Percentiles rank a stretch among this genome's conserved stretches.
These are phyloP conservation scores for Tolmerus cingulatus DNA, from an alignment of 2,888 invertebrate genomes.

Conservation along the genomic window DNA sequence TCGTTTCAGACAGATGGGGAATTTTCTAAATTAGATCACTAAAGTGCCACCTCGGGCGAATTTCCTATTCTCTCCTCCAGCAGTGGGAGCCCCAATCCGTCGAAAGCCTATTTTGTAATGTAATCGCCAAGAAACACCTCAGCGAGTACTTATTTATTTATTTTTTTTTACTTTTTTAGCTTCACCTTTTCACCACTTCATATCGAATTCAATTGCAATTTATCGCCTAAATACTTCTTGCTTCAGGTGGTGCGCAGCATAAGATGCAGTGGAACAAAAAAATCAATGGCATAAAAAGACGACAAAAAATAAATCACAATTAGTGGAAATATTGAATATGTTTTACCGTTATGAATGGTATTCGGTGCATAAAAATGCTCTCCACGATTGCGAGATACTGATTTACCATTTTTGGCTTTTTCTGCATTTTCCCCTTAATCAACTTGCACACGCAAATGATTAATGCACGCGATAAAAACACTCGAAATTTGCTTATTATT, in stretches of 20 bases:
- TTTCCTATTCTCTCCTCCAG: neutral
- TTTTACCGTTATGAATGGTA: constrained; percentile 9
- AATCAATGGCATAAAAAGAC: neutral
- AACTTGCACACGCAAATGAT: constrained; percentile 33
- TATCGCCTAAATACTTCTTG: neutral
- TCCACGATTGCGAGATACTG: neutral
- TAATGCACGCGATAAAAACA: constrained; percentile 35
- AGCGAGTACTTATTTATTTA: neutral
- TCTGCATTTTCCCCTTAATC: neutral
- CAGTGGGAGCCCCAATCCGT: neutral
- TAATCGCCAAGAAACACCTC: neutral
- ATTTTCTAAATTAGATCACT: neutral
- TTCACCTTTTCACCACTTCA: neutral
- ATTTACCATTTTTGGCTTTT: neutral
- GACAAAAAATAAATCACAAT: constrained; percentile 14
- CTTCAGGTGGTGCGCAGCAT: neutral
- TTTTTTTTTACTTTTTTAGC: neutral
- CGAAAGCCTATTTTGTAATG: neutral
- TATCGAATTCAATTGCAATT: neutral
- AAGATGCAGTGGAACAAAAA: neutral
- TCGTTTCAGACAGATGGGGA: neutral
- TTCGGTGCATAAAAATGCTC: constrained; percentile 31
- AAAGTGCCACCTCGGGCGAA: neutral
- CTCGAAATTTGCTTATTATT: neutral
- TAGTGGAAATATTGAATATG: constrained; percentile 1